These are phyloP conservation scores for Holothuria scabra DNA, from an alignment of 53 echinoderm and acorn worm species.

Conservation along the genomic window DNA sequence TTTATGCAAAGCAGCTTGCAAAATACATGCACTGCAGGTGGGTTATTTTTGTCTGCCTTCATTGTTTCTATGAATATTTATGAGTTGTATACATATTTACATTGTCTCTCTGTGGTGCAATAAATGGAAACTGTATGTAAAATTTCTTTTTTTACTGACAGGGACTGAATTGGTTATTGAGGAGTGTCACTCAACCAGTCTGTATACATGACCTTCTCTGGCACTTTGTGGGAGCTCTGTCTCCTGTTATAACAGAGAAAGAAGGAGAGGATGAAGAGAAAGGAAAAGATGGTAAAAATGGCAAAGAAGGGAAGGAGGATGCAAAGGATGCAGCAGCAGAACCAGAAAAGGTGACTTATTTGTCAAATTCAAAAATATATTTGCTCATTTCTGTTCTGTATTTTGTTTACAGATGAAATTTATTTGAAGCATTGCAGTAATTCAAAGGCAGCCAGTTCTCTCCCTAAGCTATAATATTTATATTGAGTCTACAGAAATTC, in stretches of 20 bases:
- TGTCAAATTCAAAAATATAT: too few species aligned
- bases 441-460: too few species aligned
- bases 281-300: constrained; percentile 59
- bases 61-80: too few species aligned
- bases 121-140: too few species aligned
- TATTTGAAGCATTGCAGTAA: too few species aligned
- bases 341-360: constrained; percentile 37
- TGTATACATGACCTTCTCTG: constrained; percentile 91
- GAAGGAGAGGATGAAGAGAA: constrained; percentile 80
- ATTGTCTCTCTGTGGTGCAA: background rate
- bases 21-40: constrained; percentile 92
- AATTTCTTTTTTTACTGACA: constrained; percentile 22
- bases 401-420: too few species aligned
- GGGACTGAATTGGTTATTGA: constrained; percentile 92
- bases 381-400: too few species aligned
- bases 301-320: constrained; percentile 73
- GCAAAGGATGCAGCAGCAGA: constrained; percentile 12
- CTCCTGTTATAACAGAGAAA: constrained; percentile 72
- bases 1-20: constrained; percentile 91
- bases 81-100: background rate
- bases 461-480: too few species aligned
- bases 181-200: constrained; percentile 86
- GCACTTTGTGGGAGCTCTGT: constrained; percentile 83
- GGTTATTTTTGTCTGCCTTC: background rate
- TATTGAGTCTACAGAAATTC: background rate